Base-by-base conservation (phyloP, 2,797 vertebrate genomes). In the Scolopax rusticola region DNA sequence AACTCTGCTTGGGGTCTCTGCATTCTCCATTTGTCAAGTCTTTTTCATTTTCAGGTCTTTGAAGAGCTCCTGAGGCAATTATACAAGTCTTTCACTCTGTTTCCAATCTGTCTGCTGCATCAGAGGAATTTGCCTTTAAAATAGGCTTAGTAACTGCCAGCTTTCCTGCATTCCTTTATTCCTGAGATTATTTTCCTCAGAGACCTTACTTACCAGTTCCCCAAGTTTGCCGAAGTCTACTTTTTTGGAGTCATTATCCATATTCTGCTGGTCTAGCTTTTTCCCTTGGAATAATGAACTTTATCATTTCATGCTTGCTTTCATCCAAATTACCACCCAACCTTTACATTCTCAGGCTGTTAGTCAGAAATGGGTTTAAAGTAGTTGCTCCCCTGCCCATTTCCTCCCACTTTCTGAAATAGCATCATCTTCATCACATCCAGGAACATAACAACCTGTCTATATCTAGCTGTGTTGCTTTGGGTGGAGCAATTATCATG, bases 41-140 rank as follows among this genome's bases (percentile, higher is more conserved):
- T 83, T 89, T 91, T 93, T 82, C 48, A 87, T 89, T 96, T 87
- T 53, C 82, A 89, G 75, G 50, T 65, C 84, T 92, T 90, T 92
- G 79, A 94, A 87, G 76, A 69, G 36, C 19, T 94, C 50, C 70
- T 0, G 36, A 91, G 41, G 71, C 76, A 93, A 90, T 91, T 94
- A 91, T 21, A 76, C 65, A 78, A 40, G 30, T 87, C n/a, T 92
- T 30, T 96, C n/a, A 51, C 69, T 91, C 77, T 89, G 32, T 92
- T 96, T 92, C 95, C 57, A 94, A 91, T 91, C 95, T 95, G 91
- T 70, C 82, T 95, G 93, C 87, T 96, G 47, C 92, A 92, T 92
- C 79, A 96, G 91, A 93, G 54, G 53, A 94, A 96, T 96, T 97
- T 96, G 92, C 92, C 95, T 97, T 96, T 96, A 95, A 95, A 96